phyloP scores from a whole-genome alignment of 1,140 invertebrate genomes.

The Lasioglossum albipes region DNA sequence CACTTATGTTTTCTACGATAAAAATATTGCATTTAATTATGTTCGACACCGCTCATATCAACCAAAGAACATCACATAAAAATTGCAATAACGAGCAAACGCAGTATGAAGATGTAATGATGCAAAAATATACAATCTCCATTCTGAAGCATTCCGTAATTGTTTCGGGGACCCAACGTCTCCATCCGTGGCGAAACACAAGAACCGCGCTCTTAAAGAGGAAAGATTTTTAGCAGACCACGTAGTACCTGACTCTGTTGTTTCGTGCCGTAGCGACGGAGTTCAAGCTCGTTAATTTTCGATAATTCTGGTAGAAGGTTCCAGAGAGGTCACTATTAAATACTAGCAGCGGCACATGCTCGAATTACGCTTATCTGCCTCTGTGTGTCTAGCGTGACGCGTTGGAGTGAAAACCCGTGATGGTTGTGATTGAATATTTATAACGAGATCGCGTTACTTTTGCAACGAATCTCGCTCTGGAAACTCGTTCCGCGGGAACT shows the following conservation, averaged over 20 bases:
- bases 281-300: conserved; percentile 39
- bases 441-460: conserved; percentile 50
- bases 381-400: conserved; percentile 12
- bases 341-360: conserved; percentile 31
- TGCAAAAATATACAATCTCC: too few relatives aligned
- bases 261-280: conserved; percentile 18
- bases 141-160: too few relatives aligned
- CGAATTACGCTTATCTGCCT: conserved; percentile 35
- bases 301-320: conserved; percentile 21
- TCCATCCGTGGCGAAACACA: too few relatives aligned
- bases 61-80: too few relatives aligned
- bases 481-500: conserved; percentile 46
- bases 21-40: too few relatives aligned
- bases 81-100: too few relatives aligned
- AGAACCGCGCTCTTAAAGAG: conserved; percentile 16
- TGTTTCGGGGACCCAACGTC: too few relatives aligned
- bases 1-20: too few relatives aligned
- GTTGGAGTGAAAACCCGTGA: conserved; percentile 17
- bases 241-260: not conserved
- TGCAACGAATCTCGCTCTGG: conserved; percentile 44
- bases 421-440: conserved; percentile 58
- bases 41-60: too few relatives aligned
- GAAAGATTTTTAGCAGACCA: not conserved
- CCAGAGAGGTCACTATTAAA: not conserved
- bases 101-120: too few relatives aligned